Evolutionary conservation across 2,888 invertebrate genomes (phyloP).

Genomic region (Tethea ocularis): DNA sequence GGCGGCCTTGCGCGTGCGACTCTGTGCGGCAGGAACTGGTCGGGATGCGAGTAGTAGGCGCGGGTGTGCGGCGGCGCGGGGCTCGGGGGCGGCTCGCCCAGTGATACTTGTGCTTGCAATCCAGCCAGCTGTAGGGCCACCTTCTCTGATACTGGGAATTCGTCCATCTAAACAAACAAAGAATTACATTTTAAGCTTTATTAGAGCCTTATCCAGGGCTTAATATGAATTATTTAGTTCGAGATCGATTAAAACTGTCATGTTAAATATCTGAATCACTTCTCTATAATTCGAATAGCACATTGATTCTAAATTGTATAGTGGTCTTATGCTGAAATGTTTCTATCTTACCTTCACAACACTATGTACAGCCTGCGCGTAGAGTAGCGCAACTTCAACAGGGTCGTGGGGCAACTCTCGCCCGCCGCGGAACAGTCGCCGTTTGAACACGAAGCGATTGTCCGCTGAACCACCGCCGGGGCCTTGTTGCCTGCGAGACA

Average conservation of each 20-base stretch:
- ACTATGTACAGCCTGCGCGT: conserved; percentile 97
- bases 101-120: conserved; percentile 96
- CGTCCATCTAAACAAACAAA: conserved; percentile 87
- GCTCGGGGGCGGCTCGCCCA: conserved; percentile 90
- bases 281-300: too few relatives aligned
- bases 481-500: conserved; percentile 76
- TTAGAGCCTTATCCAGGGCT: too few relatives aligned
- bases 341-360: conserved; percentile 91
- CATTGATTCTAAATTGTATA: too few relatives aligned
- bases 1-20: conserved; percentile 90
- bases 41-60: conserved; percentile 95
- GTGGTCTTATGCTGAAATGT: too few relatives aligned
- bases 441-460: conserved; percentile 96
- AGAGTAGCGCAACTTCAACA: conserved; percentile 95
- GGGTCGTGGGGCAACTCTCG: conserved; percentile 97
- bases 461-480: conserved; percentile 92
- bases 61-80: conserved; percentile 89
- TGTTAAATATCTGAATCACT: too few relatives aligned
- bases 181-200: too few relatives aligned
- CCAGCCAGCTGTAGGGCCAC: conserved; percentile 97
- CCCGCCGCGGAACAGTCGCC: conserved; percentile 93
- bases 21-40: conserved; percentile 93
- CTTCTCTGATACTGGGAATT: conserved; percentile 97
- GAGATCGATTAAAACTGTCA: too few relatives aligned
- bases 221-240: too few relatives aligned